These are phyloP conservation scores for Neelides sp. DNA, from an alignment of 1,140 invertebrate genomes.

Conservation along the genomic window DNA sequence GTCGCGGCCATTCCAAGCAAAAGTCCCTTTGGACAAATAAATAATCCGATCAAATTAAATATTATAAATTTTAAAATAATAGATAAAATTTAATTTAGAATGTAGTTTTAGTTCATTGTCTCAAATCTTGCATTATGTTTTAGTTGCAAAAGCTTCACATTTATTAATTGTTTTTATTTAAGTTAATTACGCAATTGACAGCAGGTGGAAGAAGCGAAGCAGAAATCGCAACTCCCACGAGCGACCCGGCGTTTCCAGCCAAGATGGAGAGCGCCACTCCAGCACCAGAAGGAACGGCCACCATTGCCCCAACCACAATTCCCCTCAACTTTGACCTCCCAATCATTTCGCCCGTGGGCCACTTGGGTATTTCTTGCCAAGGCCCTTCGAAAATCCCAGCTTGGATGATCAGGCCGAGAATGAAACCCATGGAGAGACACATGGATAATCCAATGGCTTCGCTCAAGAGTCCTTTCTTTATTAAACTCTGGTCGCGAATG, in stretches of 20 bases:
- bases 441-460: slow-evolving; percentile 55
- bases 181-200: slow-evolving; percentile 65
- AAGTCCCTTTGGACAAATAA: slow-evolving; percentile 42
- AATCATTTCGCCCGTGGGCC: slow-evolving; percentile 75
- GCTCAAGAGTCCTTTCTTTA: slow-evolving; percentile 52
- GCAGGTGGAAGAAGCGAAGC: slow-evolving; percentile 74
- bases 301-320: slow-evolving; percentile 14
- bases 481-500: slow-evolving; percentile 54
- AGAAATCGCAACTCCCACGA: slow-evolving; percentile 79
- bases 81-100: neutral
- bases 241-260: slow-evolving; percentile 65
- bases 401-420: slow-evolving; percentile 61
- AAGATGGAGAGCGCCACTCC: slow-evolving; percentile 74
- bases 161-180: too few relatives aligned
- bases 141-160: neutral
- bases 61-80: slow-evolving; percentile 7
- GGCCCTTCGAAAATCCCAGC: slow-evolving; percentile 45
- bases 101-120: slow-evolving; percentile 30
- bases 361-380: slow-evolving; percentile 46
- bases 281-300: slow-evolving; percentile 21
- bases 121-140: slow-evolving; percentile 18
- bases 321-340: neutral
- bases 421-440: slow-evolving; percentile 60
- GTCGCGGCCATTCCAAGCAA: slow-evolving; percentile 61
- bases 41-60: slow-evolving; percentile 1